Evolutionary conservation across 2,797 vertebrate species (phyloP).

Genomic region (Trachops cirrhosus): DNA sequence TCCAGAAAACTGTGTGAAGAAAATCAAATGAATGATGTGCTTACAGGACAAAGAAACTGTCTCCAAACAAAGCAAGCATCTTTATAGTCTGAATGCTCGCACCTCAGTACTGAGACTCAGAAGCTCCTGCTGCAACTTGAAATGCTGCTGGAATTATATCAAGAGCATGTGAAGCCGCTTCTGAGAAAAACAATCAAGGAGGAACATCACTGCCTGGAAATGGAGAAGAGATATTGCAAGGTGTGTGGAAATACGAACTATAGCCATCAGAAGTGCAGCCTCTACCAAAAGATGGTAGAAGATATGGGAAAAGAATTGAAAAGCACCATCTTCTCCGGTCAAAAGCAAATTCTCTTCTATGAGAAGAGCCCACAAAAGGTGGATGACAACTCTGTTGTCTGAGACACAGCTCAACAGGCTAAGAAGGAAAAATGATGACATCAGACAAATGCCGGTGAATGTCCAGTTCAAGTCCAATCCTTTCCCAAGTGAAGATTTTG

Average conservation of each 20-base stretch:
- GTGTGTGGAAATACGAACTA: rapidly evolving
- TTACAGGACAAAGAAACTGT: no score
- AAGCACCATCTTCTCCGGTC: background rate
- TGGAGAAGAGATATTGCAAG: no score
- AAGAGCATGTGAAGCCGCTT: background rate
- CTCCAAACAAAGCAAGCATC: background rate
- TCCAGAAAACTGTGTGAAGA: background rate
- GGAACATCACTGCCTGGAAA: background rate
- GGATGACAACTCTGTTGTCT: background rate
- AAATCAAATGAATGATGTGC: background rate
- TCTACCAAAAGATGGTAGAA: background rate
- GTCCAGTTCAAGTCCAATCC: no score
- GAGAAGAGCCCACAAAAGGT: background rate
- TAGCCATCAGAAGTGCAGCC: rapidly evolving
- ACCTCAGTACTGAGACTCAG: background rate
- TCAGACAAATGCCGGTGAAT: background rate
- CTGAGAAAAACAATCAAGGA: background rate
- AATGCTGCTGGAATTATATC: background rate
- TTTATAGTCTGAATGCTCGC: background rate
- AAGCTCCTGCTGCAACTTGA: background rate
- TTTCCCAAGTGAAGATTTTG: background rate
- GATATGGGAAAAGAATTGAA: background rate
- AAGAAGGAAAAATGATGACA: rapidly evolving
- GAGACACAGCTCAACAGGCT: background rate
- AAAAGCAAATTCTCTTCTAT: background rate